Conservation (phyloP, 1,140 invertebrate species). For the Drosophila ercepeae region DNA sequence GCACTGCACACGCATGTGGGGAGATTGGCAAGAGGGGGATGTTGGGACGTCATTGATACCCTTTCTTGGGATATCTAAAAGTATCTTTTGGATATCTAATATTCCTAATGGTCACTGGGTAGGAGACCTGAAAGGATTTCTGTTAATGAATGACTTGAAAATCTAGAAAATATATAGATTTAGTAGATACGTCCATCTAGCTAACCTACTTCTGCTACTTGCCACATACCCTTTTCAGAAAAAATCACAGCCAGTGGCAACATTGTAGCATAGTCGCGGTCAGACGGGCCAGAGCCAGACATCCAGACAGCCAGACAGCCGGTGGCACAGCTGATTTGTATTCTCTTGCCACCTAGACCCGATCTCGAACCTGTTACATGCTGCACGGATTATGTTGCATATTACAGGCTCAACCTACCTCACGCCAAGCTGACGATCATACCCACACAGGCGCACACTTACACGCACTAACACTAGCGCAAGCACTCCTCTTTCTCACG, state of each 20-base stretch:
- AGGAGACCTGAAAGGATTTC: neutral
- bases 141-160: too few relatives aligned
- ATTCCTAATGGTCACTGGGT: too few relatives aligned
- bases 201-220: neutral
- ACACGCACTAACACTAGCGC: neutral
- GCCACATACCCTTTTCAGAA: neutral
- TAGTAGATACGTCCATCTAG: neutral
- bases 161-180: neutral
- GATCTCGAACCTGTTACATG: slow-evolving; percentile 41
- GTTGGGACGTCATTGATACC: slow-evolving; percentile 13
- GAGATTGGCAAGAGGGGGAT: neutral
- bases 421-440: slow-evolving; percentile 55
- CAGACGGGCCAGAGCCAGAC: slow-evolving; percentile 29
- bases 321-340: slow-evolving; percentile 50
- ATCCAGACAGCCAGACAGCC: slow-evolving; percentile 69
- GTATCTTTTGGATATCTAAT: neutral
- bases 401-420: slow-evolving; percentile 63
- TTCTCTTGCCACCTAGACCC: slow-evolving; percentile 28
- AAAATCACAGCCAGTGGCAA: slow-evolving; percentile 60
- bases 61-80: neutral
- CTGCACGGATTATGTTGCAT: slow-evolving; percentile 16
- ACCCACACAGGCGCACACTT: slow-evolving; percentile 25
- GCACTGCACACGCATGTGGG: slow-evolving; percentile 16
- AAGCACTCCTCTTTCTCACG: slow-evolving; percentile 33
- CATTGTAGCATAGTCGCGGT: slow-evolving; percentile 55